phyloP scores from a whole-genome alignment of 2,113 vertebrate species.

The Zootoca vivipara region DNA sequence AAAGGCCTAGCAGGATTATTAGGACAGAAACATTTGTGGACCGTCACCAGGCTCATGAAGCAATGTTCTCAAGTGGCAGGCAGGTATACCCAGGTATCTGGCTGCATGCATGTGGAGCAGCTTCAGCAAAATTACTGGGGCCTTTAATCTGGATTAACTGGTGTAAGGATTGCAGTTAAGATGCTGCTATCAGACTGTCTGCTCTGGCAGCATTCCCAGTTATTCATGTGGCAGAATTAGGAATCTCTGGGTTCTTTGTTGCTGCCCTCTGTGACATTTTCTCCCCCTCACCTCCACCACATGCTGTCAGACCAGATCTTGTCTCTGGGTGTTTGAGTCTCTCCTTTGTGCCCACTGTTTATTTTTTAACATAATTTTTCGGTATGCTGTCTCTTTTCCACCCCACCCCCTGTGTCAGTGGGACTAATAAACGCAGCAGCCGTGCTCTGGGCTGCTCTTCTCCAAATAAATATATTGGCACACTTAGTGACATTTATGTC shows the following conservation, averaged over 20 bases:
- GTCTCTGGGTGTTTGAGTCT: neutral
- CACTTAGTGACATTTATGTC: conserved; percentile 47
- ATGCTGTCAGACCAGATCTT: conserved; percentile 1
- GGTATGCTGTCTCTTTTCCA: neutral
- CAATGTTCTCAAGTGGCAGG: neutral
- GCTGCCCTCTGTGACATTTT: neutral
- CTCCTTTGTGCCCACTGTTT: conserved; percentile 27
- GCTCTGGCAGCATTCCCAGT: neutral
- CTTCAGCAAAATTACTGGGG: no score
- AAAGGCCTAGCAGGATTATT: neutral
- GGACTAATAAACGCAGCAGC: conserved; percentile 40
- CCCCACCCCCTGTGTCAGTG: neutral
- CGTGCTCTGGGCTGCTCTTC: conserved; percentile 32
- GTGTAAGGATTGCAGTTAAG: no score
- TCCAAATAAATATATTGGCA: conserved; percentile 57
- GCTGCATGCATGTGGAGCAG: neutral
- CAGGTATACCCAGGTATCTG: neutral
- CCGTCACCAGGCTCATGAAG: neutral
- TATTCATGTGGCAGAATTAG: neutral
- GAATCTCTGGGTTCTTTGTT: neutral
- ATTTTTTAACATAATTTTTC: conserved; percentile 54
- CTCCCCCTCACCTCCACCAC: neutral
- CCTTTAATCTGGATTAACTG: no score
- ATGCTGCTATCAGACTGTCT: neutral
- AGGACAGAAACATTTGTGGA: neutral